Conservation (phyloP, 2,888 invertebrate genomes). For the Germaria angustata region DNA sequence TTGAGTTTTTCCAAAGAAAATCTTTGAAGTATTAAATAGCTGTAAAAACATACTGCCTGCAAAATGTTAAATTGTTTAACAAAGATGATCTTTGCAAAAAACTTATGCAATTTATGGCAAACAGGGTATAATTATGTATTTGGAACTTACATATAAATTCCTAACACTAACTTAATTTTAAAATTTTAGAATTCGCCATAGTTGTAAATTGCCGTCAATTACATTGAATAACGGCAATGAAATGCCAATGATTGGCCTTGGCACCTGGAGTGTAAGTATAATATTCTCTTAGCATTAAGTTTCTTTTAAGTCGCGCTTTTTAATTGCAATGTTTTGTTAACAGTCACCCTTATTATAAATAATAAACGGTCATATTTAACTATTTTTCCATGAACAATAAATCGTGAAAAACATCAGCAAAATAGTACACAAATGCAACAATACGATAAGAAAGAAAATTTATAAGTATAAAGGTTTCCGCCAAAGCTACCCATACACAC, state of each 20-base stretch:
- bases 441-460: no score
- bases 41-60: background rate
- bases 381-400: no score
- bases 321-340: no score
- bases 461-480: no score
- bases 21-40: background rate
- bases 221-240: constrained; percentile 82
- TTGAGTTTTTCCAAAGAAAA: background rate
- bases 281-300: no score
- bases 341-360: no score
- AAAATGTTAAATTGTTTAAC: background rate
- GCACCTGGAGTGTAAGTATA: constrained; percentile 88
- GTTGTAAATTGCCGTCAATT: constrained; percentile 40
- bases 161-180: background rate
- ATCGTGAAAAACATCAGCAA: no score
- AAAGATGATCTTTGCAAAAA: background rate
- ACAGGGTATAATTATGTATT: background rate
- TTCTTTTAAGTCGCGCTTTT: no score
- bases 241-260: constrained; percentile 86
- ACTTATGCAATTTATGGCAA: background rate
- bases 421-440: no score
- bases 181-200: constrained; percentile 28
- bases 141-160: background rate
- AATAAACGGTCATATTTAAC: no score
- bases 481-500: no score